Base-by-base conservation (phyloP, 2,797 vertebrate species). In the Adrianichthys oophorus region DNA sequence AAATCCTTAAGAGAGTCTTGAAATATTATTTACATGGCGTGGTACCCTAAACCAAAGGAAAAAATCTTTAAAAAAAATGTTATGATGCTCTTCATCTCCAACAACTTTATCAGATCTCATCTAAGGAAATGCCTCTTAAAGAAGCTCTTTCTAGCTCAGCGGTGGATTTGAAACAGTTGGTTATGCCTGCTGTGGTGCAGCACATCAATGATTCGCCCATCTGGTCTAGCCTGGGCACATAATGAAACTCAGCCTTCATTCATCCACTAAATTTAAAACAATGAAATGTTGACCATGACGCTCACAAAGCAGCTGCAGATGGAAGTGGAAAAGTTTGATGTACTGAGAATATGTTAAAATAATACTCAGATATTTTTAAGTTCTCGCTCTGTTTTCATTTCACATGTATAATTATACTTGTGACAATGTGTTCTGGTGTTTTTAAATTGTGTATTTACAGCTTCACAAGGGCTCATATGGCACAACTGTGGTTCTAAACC, bases 161-260 rank as follows among this genome's bases (percentile, higher is more conserved):
- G 76, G 66, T 41, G 72, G 66, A 84, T 87, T 78, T 64, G 66
- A 72, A 73, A 85, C 65, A 68, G 75, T 73, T 76, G 60, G 72
- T 79, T 80, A 76, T 67, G 54, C 70, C 78, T 66, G 77, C 42
- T 75, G 51, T 55, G 79, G 67, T 47, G 45, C 17, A 21, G 43
- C 45, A 56, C 72, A 60, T 60, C 56, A 44, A 55, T 81, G 60
- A 72, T 78, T 76, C 8, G 7, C 62, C 65, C 75, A 76, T 84
- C 62, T 82, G 81, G 67, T 29, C 62, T 63, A 53, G 65, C 41
- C 26, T 13, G 55, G 47, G 58, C 51, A 56, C 55, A 19, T 63
- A 65, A 76, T 69, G 70, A 74, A 78, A 70, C 46, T 81, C 51
- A 18, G 58, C 53, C 60, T 52, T 79, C 80, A 71, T 40, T 82